Evolutionary conservation across 2,888 invertebrate species (phyloP).

Genomic region (Uloborus plumipes): DNA sequence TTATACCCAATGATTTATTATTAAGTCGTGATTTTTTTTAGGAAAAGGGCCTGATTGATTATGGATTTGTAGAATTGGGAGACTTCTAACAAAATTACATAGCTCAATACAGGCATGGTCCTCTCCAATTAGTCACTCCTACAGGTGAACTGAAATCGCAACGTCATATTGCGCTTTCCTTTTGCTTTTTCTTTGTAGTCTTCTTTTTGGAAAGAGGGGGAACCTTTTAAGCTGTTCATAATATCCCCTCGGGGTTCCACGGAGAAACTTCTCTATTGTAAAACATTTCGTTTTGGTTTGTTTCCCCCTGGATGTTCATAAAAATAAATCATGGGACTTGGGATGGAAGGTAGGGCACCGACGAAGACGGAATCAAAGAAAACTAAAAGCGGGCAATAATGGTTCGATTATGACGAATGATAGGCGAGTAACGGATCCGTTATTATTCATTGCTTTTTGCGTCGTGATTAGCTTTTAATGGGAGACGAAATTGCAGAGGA

Average conservation of each 20-base stretch:
- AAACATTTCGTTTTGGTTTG: slow-evolving; percentile 17
- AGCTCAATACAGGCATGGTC: slow-evolving; percentile 11
- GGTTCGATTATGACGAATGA: slow-evolving; percentile 59
- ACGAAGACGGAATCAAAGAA: slow-evolving; percentile 38
- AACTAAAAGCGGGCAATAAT: slow-evolving; percentile 31
- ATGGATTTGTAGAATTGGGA: slow-evolving; percentile 34
- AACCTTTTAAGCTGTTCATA: neutral
- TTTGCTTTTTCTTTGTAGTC: neutral
- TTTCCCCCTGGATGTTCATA: slow-evolving; percentile 40
- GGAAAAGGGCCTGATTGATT: slow-evolving; percentile 35
- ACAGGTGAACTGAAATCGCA: slow-evolving; percentile 27
- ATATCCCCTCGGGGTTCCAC: neutral
- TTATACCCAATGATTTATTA: slow-evolving; percentile 43
- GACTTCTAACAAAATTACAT: slow-evolving; percentile 38
- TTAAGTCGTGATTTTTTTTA: slow-evolving; percentile 32
- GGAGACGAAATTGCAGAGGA: slow-evolving; percentile 55
- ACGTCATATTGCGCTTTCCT: slow-evolving; percentile 39
- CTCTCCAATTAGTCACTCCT: slow-evolving; percentile 38
- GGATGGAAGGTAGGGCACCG: slow-evolving; percentile 3
- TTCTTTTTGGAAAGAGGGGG: slow-evolving; percentile 1
- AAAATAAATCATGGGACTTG: slow-evolving; percentile 56
- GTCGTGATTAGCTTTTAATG: slow-evolving; percentile 61
- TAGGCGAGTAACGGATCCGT: slow-evolving; percentile 46
- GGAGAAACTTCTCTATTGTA: neutral
- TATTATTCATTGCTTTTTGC: slow-evolving; percentile 59